Conservation (phyloP, 2,113 vertebrate species). For the Dolichallabes microphthalmus region DNA sequence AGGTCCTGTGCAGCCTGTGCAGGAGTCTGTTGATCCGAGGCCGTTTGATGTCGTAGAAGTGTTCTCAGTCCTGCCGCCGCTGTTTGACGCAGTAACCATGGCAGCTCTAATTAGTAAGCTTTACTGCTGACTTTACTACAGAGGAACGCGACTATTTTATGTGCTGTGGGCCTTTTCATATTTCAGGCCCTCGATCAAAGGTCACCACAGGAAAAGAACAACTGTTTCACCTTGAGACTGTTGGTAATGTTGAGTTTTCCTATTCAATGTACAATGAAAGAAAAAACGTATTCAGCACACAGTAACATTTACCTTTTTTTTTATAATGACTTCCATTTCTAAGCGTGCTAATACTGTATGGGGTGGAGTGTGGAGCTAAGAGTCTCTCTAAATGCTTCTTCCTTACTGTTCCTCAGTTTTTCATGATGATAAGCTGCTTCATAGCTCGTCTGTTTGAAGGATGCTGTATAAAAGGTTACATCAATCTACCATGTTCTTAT, state of each 20-base stretch:
- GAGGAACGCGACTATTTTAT: slow-evolving; percentile 98
- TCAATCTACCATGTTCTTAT: neutral
- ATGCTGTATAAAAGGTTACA: neutral
- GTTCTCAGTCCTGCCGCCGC: slow-evolving; percentile 86
- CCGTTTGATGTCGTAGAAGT: slow-evolving; percentile 97
- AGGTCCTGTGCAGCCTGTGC: slow-evolving; percentile 81
- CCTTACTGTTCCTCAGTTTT: neutral
- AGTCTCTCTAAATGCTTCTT: neutral
- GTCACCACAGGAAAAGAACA: slow-evolving; percentile 85
- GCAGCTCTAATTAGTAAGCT: slow-evolving; percentile 98
- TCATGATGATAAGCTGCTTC: neutral
- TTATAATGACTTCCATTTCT: neutral
- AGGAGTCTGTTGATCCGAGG: slow-evolving; percentile 87
- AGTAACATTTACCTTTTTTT: too few relatives aligned
- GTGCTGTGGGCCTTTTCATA: slow-evolving; percentile 94
- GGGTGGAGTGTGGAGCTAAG: neutral
- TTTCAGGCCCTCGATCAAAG: slow-evolving; percentile 93
- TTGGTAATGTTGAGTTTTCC: slow-evolving; percentile 63
- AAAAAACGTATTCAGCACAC: neutral
- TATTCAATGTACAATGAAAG: neutral
- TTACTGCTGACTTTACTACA: slow-evolving; percentile 96
- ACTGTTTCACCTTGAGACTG: slow-evolving; percentile 78
- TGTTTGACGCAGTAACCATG: slow-evolving; percentile 90
- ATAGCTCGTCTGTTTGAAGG: neutral
- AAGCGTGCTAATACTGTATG: neutral